phyloP scores from a whole-genome alignment of 2,888 invertebrate genomes.

The Lepidocyrtinus sp. region DNA sequence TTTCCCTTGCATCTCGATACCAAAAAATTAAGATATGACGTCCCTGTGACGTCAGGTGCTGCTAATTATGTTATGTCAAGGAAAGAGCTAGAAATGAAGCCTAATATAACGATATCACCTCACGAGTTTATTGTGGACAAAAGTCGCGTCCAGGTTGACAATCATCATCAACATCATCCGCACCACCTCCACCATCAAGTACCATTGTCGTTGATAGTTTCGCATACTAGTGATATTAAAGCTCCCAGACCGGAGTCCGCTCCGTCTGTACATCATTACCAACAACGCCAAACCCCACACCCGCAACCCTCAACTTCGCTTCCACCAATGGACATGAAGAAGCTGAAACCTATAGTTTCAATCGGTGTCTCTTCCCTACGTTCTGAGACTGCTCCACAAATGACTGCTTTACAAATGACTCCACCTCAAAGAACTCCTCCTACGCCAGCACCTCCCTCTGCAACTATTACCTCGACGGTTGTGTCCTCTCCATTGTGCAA shows the following conservation, averaged over 20 bases:
- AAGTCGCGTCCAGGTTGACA: not conserved
- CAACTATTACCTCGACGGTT: not conserved
- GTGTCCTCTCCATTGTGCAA: slow-evolving; percentile 31
- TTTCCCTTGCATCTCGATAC: slow-evolving; percentile 47
- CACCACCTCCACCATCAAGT: slow-evolving; percentile 34
- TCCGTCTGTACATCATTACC: not conserved
- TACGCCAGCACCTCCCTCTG: too few relatives aligned
- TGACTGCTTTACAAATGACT: not conserved
- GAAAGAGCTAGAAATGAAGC: slow-evolving; percentile 44
- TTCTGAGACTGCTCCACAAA: not conserved
- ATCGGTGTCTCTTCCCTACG: too few relatives aligned
- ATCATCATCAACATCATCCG: too few relatives aligned
- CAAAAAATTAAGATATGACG: slow-evolving; percentile 48
- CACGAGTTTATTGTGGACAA: not conserved
- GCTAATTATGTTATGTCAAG: slow-evolving; percentile 32
- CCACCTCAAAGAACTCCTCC: too few relatives aligned
- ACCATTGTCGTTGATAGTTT: slow-evolving; percentile 38
- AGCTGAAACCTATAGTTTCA: slow-evolving; percentile 2
- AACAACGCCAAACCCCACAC: not conserved
- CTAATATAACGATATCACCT: not conserved
- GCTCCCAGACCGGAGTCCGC: not conserved
- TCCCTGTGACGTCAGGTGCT: not conserved
- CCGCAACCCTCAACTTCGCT: not conserved
- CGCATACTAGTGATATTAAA: slow-evolving; percentile 30
- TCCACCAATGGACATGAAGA: slow-evolving; percentile 20